Evolutionary conservation across 2,113 vertebrate species (phyloP).

Genomic region (Tor tambroides): DNA sequence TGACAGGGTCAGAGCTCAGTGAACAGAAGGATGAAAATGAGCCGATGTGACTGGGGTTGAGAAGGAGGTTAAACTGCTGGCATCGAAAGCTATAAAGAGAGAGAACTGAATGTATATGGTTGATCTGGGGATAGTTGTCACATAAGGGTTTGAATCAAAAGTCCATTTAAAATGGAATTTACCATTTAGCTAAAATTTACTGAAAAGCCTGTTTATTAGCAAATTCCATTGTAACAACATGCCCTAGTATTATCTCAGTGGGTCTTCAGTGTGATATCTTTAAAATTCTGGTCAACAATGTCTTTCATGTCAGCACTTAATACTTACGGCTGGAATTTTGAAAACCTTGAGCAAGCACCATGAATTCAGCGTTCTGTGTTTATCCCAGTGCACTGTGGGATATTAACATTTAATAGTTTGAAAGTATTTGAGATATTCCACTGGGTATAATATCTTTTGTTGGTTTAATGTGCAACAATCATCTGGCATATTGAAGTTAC

Average conservation of each 20-base stretch:
- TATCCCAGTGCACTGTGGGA: background rate
- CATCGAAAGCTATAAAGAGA: background rate
- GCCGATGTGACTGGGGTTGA: background rate
- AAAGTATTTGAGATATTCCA: conserved; percentile 10
- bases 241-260: background rate
- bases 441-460: background rate
- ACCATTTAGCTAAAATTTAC: too few relatives aligned
- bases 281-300: background rate
- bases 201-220: background rate
- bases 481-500: conserved; percentile 4
- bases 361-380: background rate
- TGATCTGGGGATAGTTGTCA: background rate
- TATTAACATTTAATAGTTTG: background rate
- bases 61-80: background rate
- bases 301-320: background rate
- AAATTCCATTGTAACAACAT: background rate
- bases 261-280: background rate
- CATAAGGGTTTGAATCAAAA: background rate
- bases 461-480: conserved; percentile 2
- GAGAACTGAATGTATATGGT: background rate
- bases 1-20: conserved; percentile 61
- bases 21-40: conserved; percentile 54
- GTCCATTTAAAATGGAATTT: too few relatives aligned
- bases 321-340: background rate
- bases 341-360: background rate